phyloP scores from a whole-genome alignment of 2,888 invertebrate species.

The Limnephilus marmoratus region DNA sequence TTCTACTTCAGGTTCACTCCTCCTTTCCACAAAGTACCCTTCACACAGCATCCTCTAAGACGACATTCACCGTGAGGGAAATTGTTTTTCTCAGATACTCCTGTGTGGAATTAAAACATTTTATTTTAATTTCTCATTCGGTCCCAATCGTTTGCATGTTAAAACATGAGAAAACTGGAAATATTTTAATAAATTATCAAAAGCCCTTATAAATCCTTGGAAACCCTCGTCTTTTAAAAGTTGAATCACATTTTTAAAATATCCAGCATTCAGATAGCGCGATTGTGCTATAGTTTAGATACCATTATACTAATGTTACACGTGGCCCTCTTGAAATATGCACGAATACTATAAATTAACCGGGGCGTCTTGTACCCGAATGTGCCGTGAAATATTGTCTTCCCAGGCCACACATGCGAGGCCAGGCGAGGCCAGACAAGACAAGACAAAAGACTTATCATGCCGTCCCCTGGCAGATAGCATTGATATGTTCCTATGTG shows the following conservation, averaged over 20 bases:
- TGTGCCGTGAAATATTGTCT: background rate
- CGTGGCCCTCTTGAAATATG: background rate
- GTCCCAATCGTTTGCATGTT: no score
- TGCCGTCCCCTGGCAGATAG: conserved; percentile 20
- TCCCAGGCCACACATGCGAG: background rate
- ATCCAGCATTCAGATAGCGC: background rate
- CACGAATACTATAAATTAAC: background rate
- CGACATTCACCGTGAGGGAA: no score
- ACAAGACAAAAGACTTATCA: conserved; percentile 2
- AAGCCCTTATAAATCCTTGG: background rate
- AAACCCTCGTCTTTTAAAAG: background rate
- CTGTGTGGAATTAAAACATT: no score
- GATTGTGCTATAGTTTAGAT: background rate
- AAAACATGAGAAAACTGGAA: no score
- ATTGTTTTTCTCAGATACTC: no score
- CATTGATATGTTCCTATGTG: conserved; percentile 43
- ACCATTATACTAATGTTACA: background rate
- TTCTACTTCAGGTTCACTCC: no score
- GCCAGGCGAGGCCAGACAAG: background rate
- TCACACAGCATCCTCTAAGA: no score
- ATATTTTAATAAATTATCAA: background rate
- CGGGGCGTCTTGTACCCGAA: background rate
- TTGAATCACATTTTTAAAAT: background rate
- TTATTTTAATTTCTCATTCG: no score
- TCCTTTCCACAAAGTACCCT: no score